A percentile compares a stretch with the other conserved stretches of the same genome.
phyloP scores from a whole-genome alignment of 2,888 invertebrate genomes.

The Xylocampa areola region DNA sequence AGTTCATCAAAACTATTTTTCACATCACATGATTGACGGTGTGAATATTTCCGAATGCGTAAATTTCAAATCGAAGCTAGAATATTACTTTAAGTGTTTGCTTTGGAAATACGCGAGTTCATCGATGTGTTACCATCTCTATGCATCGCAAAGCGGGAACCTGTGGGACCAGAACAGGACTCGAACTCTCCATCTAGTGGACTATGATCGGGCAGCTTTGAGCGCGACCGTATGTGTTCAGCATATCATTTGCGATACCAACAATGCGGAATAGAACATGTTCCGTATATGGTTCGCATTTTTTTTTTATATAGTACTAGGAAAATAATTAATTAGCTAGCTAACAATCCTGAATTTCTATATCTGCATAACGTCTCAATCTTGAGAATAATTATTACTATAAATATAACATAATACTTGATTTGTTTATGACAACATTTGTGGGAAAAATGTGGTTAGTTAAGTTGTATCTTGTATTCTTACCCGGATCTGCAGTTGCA shows the following conservation, averaged over 20 bases:
- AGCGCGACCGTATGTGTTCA: conserved; percentile 60
- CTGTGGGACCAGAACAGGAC: conserved; percentile 53
- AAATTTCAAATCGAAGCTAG: conserved; percentile 27
- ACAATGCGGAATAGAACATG: conserved; percentile 72
- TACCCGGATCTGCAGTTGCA: conserved; percentile 6
- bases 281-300: conserved; percentile 65
- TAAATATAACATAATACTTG: conserved; percentile 22
- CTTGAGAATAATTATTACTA: conserved; percentile 24
- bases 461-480: conserved; percentile 23
- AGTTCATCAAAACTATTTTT: conserved; percentile 36
- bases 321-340: conserved; percentile 56
- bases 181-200: conserved; percentile 41
- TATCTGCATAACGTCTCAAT: conserved; percentile 44
- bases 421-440: conserved; percentile 39
- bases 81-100: conserved; percentile 38
- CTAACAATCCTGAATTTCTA: conserved; percentile 40
- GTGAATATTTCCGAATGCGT: conserved; percentile 36
- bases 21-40: conserved; percentile 26
- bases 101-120: conserved; percentile 33
- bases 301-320: conserved; percentile 62
- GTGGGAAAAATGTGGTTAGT: conserved; percentile 31
- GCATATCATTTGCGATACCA: conserved; percentile 63
- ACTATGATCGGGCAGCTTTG: conserved; percentile 47
- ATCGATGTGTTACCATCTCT: conserved; percentile 56
- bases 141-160: conserved; percentile 46